phyloP scores from a whole-genome alignment of 2,113 vertebrate species.

The Myrmecophaga tridactyla region DNA sequence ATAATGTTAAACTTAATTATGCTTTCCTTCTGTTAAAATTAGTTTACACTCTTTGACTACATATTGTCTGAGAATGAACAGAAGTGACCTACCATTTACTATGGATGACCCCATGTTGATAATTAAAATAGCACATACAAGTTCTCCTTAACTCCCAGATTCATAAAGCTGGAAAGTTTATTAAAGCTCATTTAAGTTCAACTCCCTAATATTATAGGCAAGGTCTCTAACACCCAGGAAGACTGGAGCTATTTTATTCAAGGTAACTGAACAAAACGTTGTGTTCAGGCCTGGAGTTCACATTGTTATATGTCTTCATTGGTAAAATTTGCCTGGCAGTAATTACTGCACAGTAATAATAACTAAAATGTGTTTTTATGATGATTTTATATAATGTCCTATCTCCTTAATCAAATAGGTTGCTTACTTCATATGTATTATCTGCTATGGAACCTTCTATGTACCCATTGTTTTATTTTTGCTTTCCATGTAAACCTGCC shows the following conservation, averaged over 20 bases:
- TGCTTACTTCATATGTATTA: not conserved
- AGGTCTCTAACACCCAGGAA: not conserved
- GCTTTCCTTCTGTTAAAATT: not conserved
- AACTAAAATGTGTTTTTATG: not conserved
- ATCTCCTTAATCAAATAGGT: not conserved
- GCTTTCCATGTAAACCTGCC: not conserved
- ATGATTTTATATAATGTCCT: not conserved
- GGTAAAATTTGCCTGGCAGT: not conserved
- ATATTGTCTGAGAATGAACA: slow-evolving; percentile 2
- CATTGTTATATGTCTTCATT: not conserved
- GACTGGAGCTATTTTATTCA: not conserved
- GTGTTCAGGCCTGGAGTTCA: not conserved
- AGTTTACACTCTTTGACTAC: not conserved
- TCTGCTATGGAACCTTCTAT: not conserved
- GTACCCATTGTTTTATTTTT: not conserved
- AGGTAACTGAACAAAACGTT: not conserved
- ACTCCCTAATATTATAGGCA: not conserved
- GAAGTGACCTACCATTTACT: not conserved
- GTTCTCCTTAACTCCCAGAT: not conserved
- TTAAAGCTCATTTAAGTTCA: not conserved
- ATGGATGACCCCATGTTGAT: not conserved
- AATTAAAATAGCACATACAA: not conserved
- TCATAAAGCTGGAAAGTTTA: not conserved
- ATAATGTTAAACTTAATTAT: not conserved
- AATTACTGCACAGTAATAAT: slow-evolving; percentile 1